Evolutionary conservation across 2,797 vertebrate species (phyloP).

Genomic region (Coendou prehensilis): DNA sequence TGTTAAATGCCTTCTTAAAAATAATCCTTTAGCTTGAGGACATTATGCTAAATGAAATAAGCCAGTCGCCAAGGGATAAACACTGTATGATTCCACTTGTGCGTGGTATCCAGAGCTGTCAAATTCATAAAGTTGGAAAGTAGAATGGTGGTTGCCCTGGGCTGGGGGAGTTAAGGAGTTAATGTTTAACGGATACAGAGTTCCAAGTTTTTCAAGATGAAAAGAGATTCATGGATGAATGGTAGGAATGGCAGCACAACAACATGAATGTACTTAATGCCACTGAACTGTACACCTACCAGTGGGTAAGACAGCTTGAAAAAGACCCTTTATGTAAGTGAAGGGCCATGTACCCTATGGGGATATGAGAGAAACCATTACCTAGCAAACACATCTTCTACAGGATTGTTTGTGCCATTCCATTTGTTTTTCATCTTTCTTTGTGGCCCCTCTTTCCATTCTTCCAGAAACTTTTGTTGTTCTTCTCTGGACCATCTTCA

Average conservation of each 20-base stretch:
- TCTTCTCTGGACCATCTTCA: conserved; percentile 65
- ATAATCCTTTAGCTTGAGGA: conserved; percentile 53
- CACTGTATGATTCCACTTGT: neutral
- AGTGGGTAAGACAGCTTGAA: neutral
- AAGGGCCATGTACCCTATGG: neutral
- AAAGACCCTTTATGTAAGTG: neutral
- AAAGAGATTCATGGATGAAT: neutral
- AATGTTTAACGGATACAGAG: neutral
- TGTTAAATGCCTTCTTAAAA: conserved; percentile 61
- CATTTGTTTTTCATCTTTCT: conserved; percentile 73
- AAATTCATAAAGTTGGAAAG: neutral
- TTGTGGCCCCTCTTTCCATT: conserved; percentile 55
- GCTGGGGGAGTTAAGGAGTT: neutral
- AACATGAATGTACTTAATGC: neutral
- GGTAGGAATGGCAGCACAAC: neutral
- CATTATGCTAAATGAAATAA: conserved; percentile 46
- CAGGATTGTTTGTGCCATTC: neutral
- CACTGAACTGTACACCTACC: neutral
- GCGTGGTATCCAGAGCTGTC: neutral
- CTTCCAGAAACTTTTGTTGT: conserved; percentile 65
- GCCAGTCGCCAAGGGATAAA: neutral
- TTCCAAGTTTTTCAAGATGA: neutral
- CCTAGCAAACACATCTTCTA: neutral
- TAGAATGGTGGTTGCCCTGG: neutral
- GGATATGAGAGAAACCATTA: neutral